These are phyloP conservation scores for Caenorhabditis drosophilae DNA, from an alignment of 2,888 invertebrate species.

Conservation along the genomic window DNA sequence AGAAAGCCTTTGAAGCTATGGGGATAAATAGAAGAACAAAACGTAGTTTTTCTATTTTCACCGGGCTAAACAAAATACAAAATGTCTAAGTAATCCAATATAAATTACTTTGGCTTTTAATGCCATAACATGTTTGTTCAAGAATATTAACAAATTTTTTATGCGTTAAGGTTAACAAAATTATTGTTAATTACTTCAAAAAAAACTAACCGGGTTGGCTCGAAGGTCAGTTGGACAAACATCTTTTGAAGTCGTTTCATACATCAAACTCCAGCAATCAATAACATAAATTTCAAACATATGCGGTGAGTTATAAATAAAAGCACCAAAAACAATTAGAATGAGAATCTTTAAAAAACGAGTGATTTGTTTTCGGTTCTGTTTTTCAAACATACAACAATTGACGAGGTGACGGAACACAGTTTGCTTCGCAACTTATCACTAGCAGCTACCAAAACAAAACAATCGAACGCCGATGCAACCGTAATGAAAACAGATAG, in stretches of 20 bases:
- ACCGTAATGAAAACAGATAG: conserved; percentile 63
- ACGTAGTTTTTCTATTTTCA: not conserved
- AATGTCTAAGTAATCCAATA: conserved; percentile 9
- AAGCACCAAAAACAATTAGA: conserved; percentile 14
- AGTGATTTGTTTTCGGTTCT: too few species aligned
- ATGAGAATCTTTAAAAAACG: not conserved
- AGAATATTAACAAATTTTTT: not conserved
- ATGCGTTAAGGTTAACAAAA: too few species aligned
- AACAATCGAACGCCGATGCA: conserved; percentile 63
- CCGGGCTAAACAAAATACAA: not conserved
- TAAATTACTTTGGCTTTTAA: conserved; percentile 11
- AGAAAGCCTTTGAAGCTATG: too few species aligned
- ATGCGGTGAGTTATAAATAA: conserved; percentile 60
- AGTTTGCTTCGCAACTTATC: conserved; percentile 48
- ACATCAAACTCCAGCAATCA: conserved; percentile 61
- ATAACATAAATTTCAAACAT: conserved; percentile 66
- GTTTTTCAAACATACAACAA: conserved; percentile 40
- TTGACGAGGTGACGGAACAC: conserved; percentile 53
- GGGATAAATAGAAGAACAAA: too few species aligned
- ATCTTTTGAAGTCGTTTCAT: conserved; percentile 55
- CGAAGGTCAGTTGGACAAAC: conserved; percentile 65
- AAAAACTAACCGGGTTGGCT: conserved; percentile 45
- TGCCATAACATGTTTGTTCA: not conserved
- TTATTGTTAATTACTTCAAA: not conserved
- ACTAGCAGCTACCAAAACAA: conserved; percentile 54